Evolutionary conservation across 2,113 vertebrate species (phyloP), one percentile per base, ranked within the genome.

Genomic region (Planiliza haematocheilus): DNA sequence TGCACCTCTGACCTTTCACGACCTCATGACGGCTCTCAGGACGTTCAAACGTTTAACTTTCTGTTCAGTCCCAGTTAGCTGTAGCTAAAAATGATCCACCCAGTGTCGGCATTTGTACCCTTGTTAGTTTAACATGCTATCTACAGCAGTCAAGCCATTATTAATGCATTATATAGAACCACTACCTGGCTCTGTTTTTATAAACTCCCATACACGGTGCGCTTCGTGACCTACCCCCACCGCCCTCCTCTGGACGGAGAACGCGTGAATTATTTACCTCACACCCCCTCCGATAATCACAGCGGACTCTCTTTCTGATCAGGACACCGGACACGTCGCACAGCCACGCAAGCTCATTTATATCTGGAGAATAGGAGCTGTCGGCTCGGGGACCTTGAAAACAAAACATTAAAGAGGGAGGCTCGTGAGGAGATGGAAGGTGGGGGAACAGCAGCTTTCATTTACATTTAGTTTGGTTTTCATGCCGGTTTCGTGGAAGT

Each of bases 231-330:
- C 51, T 2, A n/a, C n/a, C n/a, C 1, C 18, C 57, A 55, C 36
- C 46, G 37, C 16, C 7, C n/a, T n/a, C n/a, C n/a, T n/a, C n/a
- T n/a, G n/a, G n/a, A n/a, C n/a, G n/a, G 57, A 53, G 43, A 63
- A 63, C 7, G 38, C 41, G 84, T 85, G 66, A 86, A 85, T 82
- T 76, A 80, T 88, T 88, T 79, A 85, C 71, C 45, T 70, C 77
- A 50, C 63, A 65, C 46, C 37, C 10, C 17, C 37, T 10, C 17
- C 34, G 60, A 83, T 79, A 46, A 74, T 70, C 70, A 46, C 60
- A 56, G 2, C 3, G 38, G 24, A 60, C 70, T 56, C 18, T 66
- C 36, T 7, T 30, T 30, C 58, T 48, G 10, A 76, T 82, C 82
- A 41, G 73, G 36, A 83, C 58, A 14, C 71, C 10, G 57, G 10